Evolutionary conservation across 2,888 invertebrate species (phyloP), one percentile per base, ranked within the genome.

Genomic region (Amblyteles armatorius): DNA sequence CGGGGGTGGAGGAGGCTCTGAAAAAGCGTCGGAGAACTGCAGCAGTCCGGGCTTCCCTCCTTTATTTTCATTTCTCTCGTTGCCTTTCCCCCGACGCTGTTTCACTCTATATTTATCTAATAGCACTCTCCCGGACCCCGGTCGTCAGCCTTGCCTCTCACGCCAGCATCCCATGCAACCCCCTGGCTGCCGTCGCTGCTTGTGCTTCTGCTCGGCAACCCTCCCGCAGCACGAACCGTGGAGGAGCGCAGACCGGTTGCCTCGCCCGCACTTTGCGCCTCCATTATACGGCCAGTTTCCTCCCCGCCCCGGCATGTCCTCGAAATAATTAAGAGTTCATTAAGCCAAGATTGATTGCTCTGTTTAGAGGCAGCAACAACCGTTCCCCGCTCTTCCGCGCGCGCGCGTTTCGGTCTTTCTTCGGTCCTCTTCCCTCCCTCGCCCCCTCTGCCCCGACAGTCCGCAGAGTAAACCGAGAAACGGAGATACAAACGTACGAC

Each of bases 241-340:
- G 50, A 89, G 89, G 88, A 89, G 87, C 86, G 90, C 87, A 88
- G 85, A 65, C 89, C 88, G 90, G 91, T 90, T 88, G 91, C 67
- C 40, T 52, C 65, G 52, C 90, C 91, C 91, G 91, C 91, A 92
- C 92, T 93, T 93, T 92, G 91, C 92, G 91, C 93, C 91, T 90
- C 92, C 92, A 93, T 93, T 93, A 93, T 92, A 93, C 91, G 93
- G 92, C 88, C 92, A 92, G 92, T 93, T 93, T 92, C 91, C 91
- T 90, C 89, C 88, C 87, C 83, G 79, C 87, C 86, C 88, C 86
- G 87, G 88, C 88, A 86, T 91, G 90, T 93, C 93, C 92, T 92
- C 93, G 90, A 93, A 93, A 93, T 93, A 93, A 93, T 93, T 93
- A 93, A 93, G 92, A 93, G 93, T 93, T 93, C 93, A 93, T 93